Percentiles rank a stretch among this genome's conserved stretches.
Evolutionary conservation across 30 jellyfish, hydroid and myxozoan species (phyloP).

Genomic region (Hydractinia echinata): DNA sequence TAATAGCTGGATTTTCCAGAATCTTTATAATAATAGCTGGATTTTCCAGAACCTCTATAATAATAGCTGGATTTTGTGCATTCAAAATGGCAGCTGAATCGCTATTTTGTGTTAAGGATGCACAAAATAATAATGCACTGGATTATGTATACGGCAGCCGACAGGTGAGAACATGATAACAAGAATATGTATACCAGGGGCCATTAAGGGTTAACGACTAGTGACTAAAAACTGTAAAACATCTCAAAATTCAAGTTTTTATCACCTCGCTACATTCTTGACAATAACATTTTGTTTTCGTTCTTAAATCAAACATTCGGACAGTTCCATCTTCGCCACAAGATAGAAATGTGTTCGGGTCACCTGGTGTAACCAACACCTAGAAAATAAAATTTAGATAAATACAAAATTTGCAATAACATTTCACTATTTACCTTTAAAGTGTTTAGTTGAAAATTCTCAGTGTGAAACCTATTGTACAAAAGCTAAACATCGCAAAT

Average conservation of each 20-base stretch:
- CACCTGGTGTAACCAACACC: slow-evolving; percentile 70
- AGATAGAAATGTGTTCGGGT: slow-evolving; percentile 67
- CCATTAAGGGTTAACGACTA: too few species aligned
- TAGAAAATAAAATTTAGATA: not conserved
- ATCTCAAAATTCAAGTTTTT: too few species aligned
- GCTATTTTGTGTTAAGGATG: too few species aligned
- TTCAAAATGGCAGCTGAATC: too few species aligned
- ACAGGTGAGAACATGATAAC: too few species aligned
- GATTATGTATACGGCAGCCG: too few species aligned
- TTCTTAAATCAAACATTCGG: slow-evolving; percentile 73
- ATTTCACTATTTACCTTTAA: slow-evolving; percentile 1
- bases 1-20: too few species aligned
- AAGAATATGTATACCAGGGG: too few species aligned
- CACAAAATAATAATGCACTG: too few species aligned
- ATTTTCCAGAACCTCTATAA: too few species aligned
- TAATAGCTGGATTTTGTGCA: too few species aligned
- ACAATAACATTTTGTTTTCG: slow-evolving; percentile 60
- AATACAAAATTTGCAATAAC: not conserved
- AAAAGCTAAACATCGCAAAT: not conserved
- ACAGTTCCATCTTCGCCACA: slow-evolving; percentile 97
- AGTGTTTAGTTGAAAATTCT: not conserved
- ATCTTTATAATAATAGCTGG: too few species aligned
- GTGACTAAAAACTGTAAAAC: not conserved
- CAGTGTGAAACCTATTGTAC: not conserved
- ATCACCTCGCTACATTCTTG: slow-evolving; percentile 76